Conservation (phyloP, 1,140 invertebrate species). For the Dendrolimus kikuchii region DNA sequence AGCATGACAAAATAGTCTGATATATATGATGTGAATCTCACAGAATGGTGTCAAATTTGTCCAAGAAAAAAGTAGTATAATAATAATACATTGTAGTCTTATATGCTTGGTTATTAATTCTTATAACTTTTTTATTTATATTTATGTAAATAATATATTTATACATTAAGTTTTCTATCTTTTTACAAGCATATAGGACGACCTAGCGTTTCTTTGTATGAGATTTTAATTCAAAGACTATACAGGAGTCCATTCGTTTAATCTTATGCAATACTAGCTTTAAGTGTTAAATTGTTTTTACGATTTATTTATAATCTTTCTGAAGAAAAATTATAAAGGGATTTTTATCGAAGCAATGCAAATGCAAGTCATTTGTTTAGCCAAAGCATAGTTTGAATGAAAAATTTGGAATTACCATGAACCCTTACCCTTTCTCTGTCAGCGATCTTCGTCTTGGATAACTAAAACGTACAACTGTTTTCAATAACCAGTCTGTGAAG, state of each 20-base stretch:
- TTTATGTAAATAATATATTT: neutral
- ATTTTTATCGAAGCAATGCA: conserved; percentile 20
- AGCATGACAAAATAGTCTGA: conserved; percentile 23
- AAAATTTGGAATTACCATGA: neutral
- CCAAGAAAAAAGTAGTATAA: no score
- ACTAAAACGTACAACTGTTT: conserved; percentile 28
- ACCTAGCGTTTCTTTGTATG: neutral
- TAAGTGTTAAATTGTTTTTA: conserved; percentile 72
- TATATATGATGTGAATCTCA: conserved; percentile 9
- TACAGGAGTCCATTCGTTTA: conserved; percentile 41
- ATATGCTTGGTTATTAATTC: no score
- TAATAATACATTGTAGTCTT: no score
- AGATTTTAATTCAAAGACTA: conserved; percentile 38
- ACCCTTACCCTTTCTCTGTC: neutral
- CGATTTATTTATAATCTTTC: conserved; percentile 54
- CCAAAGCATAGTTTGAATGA: conserved; percentile 37
- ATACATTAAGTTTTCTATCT: no score
- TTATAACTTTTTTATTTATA: no score
- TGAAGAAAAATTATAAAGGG: conserved; percentile 5
- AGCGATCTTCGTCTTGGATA: conserved; percentile 2
- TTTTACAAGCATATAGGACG: no score
- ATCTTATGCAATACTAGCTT: conserved; percentile 71
- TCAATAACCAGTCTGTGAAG: conserved; percentile 37
- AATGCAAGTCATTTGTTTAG: conserved; percentile 43
- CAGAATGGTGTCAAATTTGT: conserved; percentile 1